Conservation (phyloP, 2,113 vertebrate species). For the Leiothrix lutea region DNA sequence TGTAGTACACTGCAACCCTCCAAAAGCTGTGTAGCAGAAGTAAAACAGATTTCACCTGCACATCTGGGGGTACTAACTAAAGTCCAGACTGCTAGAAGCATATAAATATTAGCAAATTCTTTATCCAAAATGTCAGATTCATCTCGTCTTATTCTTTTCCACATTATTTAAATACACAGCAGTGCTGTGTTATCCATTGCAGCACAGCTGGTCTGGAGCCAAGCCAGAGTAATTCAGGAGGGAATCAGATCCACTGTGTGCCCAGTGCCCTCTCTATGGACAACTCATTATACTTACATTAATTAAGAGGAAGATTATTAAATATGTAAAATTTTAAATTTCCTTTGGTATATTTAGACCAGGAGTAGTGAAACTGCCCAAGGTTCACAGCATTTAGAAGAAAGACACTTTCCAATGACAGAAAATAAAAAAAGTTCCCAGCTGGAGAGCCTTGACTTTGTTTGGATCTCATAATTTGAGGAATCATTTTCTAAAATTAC, state of each 20-base stretch:
- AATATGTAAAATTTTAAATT: background rate
- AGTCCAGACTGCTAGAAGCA: background rate
- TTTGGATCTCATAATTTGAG: conserved; percentile 56
- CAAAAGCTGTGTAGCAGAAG: background rate
- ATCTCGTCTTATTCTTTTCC: background rate
- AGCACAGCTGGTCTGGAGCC: background rate
- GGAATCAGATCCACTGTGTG: background rate
- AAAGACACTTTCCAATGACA: background rate
- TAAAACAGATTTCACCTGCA: background rate
- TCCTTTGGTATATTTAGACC: background rate
- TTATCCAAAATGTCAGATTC: background rate
- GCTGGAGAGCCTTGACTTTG: conserved; percentile 39
- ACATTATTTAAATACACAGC: background rate
- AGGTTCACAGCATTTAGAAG: background rate
- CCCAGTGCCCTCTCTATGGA: background rate
- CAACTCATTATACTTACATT: background rate
- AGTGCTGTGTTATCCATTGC: background rate
- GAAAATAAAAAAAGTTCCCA: background rate
- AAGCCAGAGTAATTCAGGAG: background rate
- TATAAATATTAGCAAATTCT: background rate
- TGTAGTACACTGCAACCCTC: background rate
- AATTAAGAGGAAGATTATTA: background rate
- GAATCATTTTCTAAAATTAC: conserved; percentile 65
- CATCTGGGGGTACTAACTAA: background rate
- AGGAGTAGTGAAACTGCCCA: background rate